phyloP scores from a whole-genome alignment of 2,888 invertebrate species.

The Calliphora vomitoria region DNA sequence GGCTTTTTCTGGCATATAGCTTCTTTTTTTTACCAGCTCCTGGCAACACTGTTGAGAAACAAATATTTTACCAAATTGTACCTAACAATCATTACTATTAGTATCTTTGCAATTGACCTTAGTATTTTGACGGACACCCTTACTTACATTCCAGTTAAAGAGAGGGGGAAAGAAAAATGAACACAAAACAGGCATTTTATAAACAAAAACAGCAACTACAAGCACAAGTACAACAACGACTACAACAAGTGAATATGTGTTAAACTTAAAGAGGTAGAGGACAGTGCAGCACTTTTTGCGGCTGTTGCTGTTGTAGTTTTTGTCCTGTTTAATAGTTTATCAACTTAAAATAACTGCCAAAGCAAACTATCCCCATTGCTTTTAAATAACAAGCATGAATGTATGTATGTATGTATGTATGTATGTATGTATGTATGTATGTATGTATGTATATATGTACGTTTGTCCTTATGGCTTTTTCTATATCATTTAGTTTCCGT shows the following conservation, averaged over 20 bases:
- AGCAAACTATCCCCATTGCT: slow-evolving; percentile 33
- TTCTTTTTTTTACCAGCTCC: too few relatives aligned
- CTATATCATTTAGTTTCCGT: slow-evolving; percentile 23
- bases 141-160: not conserved
- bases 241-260: slow-evolving; percentile 59
- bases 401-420: too few relatives aligned
- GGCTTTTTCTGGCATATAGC: too few relatives aligned
- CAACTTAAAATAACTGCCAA: slow-evolving; percentile 48
- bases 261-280: slow-evolving; percentile 48
- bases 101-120: too few relatives aligned
- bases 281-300: slow-evolving; percentile 41
- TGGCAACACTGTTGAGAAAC: too few relatives aligned
- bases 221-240: not conserved
- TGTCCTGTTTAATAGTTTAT: slow-evolving; percentile 56
- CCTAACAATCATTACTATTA: too few relatives aligned
- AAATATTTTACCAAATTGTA: too few relatives aligned
- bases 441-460: too few relatives aligned
- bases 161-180: slow-evolving; percentile 36
- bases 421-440: too few relatives aligned
- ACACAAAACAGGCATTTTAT: slow-evolving; percentile 45
- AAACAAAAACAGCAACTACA: slow-evolving; percentile 44
- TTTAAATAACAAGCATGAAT: slow-evolving; percentile 17
- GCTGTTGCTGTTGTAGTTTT: slow-evolving; percentile 22
- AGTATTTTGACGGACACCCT: too few relatives aligned
- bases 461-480: slow-evolving; percentile 35